phyloP scores from a whole-genome alignment of 2,888 invertebrate species.

The Oxystoma pomonae region DNA sequence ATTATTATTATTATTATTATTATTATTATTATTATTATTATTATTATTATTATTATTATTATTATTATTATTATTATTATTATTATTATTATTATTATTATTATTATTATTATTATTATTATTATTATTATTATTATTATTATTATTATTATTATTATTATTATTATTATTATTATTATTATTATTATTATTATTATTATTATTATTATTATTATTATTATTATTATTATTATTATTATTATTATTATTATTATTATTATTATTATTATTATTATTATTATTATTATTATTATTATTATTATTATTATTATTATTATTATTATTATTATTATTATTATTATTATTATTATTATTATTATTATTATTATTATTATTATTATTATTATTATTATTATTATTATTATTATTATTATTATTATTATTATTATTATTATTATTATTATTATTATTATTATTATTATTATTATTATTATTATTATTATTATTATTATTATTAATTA shows the following conservation, averaged over 20 bases:
- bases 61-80: not conserved
- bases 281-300: not conserved
- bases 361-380: not conserved
- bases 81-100: not conserved
- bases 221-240: not conserved
- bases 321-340: not conserved
- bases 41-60: not conserved
- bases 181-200: not conserved
- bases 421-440: not conserved
- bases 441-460: not conserved
- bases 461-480: not conserved
- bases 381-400: not conserved
- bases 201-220: not conserved
- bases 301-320: not conserved
- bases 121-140: not conserved
- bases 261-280: not conserved
- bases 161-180: not conserved
- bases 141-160: not conserved
- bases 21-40: not conserved
- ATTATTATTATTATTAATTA: not conserved
- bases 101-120: not conserved
- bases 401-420: not conserved
- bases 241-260: not conserved
- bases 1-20: not conserved
- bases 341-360: not conserved